phyloP scores from a whole-genome alignment of 2,888 invertebrate species.

The Eudasyphora cyanicolor region DNA sequence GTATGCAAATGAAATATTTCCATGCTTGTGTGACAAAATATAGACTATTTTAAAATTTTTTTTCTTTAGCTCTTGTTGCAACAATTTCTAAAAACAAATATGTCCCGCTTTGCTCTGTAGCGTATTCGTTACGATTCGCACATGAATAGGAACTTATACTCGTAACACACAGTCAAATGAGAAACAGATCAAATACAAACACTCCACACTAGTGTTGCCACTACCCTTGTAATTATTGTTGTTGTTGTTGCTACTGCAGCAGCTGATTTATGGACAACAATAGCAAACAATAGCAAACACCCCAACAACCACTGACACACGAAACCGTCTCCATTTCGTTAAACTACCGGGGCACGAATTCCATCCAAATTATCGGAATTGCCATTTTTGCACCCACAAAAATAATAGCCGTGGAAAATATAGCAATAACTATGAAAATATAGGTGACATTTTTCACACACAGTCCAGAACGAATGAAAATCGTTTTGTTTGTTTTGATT shows the following conservation, averaged over 20 bases:
- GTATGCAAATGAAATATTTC: background rate
- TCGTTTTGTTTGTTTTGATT: conserved; percentile 16
- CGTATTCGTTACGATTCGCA: background rate
- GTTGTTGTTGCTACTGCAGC: too few species aligned
- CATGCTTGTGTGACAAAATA: too few species aligned
- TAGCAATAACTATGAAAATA: conserved; percentile 9
- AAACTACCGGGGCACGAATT: background rate
- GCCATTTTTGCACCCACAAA: conserved; percentile 15
- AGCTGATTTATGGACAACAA: background rate
- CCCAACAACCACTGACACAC: conserved; percentile 7
- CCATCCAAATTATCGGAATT: conserved; percentile 14
- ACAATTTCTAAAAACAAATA: too few species aligned
- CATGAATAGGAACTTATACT: background rate
- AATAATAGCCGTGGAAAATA: background rate
- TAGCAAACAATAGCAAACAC: background rate
- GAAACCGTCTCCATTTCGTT: conserved; percentile 15
- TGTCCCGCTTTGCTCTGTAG: too few species aligned
- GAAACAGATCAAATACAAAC: conserved; percentile 30
- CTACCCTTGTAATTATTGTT: too few species aligned
- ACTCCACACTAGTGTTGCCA: background rate
- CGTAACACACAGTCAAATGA: background rate
- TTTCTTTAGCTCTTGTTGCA: too few species aligned
- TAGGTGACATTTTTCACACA: conserved; percentile 57
- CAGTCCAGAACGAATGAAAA: conserved; percentile 26
- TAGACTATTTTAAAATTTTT: too few species aligned